phyloP scores from a whole-genome alignment of 1,140 invertebrate genomes.

The Brachionus asplanchnoidis region DNA sequence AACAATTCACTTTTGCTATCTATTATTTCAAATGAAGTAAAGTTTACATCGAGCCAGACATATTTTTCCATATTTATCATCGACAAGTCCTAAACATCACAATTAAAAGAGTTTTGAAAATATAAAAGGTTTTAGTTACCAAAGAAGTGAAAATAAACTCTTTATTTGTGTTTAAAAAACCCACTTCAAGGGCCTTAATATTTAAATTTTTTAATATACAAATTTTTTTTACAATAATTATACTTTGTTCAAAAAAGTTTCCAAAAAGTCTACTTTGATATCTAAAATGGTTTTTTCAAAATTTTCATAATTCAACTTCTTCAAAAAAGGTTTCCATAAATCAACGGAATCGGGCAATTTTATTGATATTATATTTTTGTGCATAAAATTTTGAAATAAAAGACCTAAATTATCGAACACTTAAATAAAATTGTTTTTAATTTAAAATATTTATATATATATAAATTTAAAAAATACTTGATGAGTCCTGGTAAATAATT shows the following conservation, averaged over 20 bases:
- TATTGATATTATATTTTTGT: not conserved
- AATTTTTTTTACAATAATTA: not conserved
- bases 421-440: not conserved
- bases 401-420: not conserved
- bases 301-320: not conserved
- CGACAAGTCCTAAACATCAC: not conserved
- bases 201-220: not conserved
- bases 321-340: slow-evolving; percentile 14
- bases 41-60: not conserved
- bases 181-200: not conserved
- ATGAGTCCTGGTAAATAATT: not conserved
- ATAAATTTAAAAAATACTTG: not conserved
- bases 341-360: not conserved
- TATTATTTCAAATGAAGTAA: slow-evolving; percentile 13
- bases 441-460: not conserved
- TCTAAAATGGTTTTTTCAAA: not conserved
- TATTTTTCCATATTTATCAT: not conserved
- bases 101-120: not conserved
- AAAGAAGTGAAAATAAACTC: not conserved
- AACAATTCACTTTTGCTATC: slow-evolving; percentile 1
- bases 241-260: not conserved
- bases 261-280: not conserved
- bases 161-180: slow-evolving; percentile 1
- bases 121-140: not conserved
- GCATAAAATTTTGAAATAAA: not conserved